A percentile compares a stretch with the other conserved stretches of the same genome.
phyloP scores from a whole-genome alignment of 2,113 vertebrate genomes.

The Rhynchomys soricoides region DNA sequence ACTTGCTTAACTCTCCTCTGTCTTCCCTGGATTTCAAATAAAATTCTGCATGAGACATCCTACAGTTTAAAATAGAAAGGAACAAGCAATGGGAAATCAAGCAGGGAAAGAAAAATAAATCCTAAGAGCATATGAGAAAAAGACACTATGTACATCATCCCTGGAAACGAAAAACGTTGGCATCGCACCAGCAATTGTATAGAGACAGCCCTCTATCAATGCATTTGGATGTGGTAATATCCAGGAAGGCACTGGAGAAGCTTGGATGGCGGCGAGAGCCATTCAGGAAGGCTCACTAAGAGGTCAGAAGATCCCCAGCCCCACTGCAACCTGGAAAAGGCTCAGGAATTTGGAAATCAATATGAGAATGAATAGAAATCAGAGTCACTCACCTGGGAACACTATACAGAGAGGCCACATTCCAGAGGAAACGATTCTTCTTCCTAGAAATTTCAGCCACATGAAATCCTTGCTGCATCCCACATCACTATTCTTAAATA shows the following conservation, averaged over 20 bases:
- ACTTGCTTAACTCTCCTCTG: neutral
- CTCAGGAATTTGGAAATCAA: neutral
- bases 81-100: neutral
- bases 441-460: neutral
- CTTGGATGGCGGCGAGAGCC: fast-evolving
- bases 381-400: neutral
- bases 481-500: neutral
- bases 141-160: fast-evolving
- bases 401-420: neutral
- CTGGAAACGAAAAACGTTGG: neutral
- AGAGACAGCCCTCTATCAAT: neutral
- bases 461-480: neutral
- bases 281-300: neutral
- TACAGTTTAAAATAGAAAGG: neutral
- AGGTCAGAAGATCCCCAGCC: neutral
- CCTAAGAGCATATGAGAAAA: neutral
- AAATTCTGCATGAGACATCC: neutral
- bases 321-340: neutral
- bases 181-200: neutral
- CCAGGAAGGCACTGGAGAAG: neutral
- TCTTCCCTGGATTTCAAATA: neutral
- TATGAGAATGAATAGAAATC: neutral
- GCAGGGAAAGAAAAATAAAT: conserved; percentile 23
- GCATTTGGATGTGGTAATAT: too few species aligned
- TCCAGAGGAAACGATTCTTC: neutral